Conservation (phyloP, 1,140 invertebrate genomes). For the Ladona fulva region DNA sequence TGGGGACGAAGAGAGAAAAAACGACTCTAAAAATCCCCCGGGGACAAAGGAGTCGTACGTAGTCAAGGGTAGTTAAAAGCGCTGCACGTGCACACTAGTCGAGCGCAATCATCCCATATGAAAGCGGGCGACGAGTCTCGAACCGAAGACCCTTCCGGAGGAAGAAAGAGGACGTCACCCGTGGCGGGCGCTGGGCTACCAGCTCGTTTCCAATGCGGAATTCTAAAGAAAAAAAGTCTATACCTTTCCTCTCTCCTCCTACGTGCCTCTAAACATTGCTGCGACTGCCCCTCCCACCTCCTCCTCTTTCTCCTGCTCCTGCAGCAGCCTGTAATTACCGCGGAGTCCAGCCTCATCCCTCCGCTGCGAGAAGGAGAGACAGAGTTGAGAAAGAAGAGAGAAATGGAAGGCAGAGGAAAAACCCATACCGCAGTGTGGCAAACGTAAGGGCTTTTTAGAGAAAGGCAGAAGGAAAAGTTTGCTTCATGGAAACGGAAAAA, state of each 20-base stretch:
- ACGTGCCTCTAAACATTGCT: background rate
- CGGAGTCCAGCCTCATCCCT: background rate
- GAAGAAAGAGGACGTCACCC: no score
- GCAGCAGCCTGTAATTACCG: background rate
- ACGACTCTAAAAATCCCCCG: no score
- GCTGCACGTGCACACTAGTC: no score
- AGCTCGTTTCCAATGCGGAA: no score
- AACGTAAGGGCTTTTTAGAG: background rate
- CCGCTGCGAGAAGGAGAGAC: background rate
- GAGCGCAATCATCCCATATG: no score
- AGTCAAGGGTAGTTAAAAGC: no score
- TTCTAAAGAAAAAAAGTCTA: no score
- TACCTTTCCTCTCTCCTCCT: background rate
- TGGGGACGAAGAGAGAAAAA: no score
- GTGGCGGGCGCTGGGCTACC: no score
- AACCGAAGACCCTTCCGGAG: no score
- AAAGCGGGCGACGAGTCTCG: no score
- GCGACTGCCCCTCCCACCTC: background rate
- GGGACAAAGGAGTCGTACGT: no score
- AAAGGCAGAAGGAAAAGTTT: background rate
- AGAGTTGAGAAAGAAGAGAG: background rate
- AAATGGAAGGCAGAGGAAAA: background rate
- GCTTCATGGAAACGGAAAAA: background rate
- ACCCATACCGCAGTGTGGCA: background rate
- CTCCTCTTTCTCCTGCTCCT: background rate